Evolutionary conservation across 2,113 vertebrate species (phyloP).

Genomic region (Alligator mississippiensis): DNA sequence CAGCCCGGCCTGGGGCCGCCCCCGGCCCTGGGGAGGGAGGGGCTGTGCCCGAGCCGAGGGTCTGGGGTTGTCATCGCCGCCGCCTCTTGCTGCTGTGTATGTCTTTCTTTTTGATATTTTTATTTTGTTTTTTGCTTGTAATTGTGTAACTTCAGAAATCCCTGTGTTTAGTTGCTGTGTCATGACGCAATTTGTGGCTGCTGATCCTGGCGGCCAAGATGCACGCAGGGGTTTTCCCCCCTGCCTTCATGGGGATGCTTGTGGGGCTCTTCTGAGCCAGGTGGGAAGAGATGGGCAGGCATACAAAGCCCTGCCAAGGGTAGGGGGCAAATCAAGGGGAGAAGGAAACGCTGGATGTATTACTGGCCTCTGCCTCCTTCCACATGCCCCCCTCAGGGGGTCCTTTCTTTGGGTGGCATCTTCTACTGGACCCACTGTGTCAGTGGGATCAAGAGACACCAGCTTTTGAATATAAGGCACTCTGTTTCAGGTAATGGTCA

Average conservation of each 20-base stretch:
- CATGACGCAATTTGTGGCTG: no score
- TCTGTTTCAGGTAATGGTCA: background rate
- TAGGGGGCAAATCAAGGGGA: background rate
- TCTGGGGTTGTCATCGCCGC: background rate
- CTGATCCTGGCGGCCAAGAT: no score
- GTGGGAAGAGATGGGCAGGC: background rate
- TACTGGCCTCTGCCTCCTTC: background rate
- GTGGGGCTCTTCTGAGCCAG: background rate
- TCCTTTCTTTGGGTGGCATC: background rate
- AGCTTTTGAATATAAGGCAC: background rate
- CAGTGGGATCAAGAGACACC: no score
- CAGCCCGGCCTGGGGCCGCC: background rate
- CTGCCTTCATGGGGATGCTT: background rate
- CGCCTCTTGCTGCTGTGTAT: background rate
- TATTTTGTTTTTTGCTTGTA: background rate
- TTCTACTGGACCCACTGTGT: background rate
- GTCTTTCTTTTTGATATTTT: background rate
- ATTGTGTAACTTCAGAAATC: no score
- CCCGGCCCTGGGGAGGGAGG: background rate
- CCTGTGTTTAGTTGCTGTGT: no score
- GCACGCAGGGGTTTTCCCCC: no score
- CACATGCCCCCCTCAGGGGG: no score
- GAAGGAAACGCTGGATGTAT: background rate
- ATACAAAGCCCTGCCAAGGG: background rate
- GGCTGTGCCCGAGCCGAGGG: background rate